These are phyloP conservation scores for Trichonephila clavata DNA, from an alignment of 1,140 invertebrate species.

Conservation along the genomic window DNA sequence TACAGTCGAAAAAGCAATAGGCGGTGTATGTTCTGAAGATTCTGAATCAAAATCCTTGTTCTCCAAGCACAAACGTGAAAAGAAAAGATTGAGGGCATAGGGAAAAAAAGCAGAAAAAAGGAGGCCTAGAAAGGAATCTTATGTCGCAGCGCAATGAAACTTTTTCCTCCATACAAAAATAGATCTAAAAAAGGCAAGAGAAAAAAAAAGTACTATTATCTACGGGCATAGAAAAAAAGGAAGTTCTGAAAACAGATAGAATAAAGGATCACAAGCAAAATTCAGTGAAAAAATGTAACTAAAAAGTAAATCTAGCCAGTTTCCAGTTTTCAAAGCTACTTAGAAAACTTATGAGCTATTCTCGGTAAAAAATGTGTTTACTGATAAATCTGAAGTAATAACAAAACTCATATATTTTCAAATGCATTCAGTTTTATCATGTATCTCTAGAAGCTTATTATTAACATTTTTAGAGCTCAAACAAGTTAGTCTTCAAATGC, in stretches of 20 bases:
- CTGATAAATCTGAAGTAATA: not conserved
- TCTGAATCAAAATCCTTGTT: conserved; percentile 65
- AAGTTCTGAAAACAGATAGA: conserved; percentile 63
- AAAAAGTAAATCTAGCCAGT: conserved; percentile 35
- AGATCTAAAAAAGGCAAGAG: conserved; percentile 1
- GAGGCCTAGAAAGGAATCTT: conserved; percentile 67
- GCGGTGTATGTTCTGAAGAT: conserved; percentile 38
- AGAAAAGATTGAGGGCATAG: conserved; percentile 45
- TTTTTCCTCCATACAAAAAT: conserved; percentile 67
- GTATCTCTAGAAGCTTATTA: not conserved
- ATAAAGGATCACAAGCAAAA: conserved; percentile 61
- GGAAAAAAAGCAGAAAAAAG: not conserved
- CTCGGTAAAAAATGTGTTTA: not conserved
- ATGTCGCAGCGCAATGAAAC: conserved; percentile 67
- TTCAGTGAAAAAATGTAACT: conserved; percentile 48
- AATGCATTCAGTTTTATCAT: not conserved
- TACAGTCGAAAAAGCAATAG: not conserved
- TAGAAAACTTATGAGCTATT: conserved; percentile 60
- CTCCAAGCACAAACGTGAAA: conserved; percentile 30
- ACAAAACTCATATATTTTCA: not conserved
- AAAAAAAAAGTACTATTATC: conserved; percentile 72
- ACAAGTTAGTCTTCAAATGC: too few relatives aligned
- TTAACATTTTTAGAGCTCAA: not conserved
- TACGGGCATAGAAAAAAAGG: conserved; percentile 31
- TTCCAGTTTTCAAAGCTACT: conserved; percentile 53